These are phyloP conservation scores for Fopius arisanus DNA, from an alignment of 1,140 invertebrate genomes.

Conservation along the genomic window DNA sequence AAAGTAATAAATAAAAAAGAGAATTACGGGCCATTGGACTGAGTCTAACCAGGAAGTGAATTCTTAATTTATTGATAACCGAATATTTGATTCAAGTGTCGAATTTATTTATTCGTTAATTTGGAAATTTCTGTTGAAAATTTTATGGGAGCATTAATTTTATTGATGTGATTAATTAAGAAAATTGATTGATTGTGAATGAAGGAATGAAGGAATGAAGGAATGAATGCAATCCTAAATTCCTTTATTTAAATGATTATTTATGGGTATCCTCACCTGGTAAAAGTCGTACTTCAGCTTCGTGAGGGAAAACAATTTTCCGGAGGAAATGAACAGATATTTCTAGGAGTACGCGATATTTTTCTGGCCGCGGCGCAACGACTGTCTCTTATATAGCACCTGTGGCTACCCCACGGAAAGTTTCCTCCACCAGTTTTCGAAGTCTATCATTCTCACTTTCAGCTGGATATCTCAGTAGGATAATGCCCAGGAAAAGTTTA, in stretches of 20 bases:
- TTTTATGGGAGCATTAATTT: no score
- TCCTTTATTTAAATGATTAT: neutral
- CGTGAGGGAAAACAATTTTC: constrained; percentile 21
- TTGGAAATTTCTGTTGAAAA: no score
- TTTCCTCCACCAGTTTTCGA: constrained; percentile 53
- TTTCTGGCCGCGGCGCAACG: constrained; percentile 54
- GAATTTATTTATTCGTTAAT: no score
- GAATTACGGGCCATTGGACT: no score
- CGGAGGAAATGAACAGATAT: constrained; percentile 42
- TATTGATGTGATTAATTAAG: no score
- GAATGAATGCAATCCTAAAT: no score
- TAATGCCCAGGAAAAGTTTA: constrained; percentile 25
- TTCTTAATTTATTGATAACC: no score
- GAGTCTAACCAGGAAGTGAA: no score
- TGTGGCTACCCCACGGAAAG: constrained; percentile 54
- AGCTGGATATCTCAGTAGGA: neutral
- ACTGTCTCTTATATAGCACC: constrained; percentile 62
- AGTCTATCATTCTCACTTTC: neutral
- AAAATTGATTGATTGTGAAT: no score
- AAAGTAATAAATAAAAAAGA: no score
- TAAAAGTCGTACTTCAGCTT: neutral
- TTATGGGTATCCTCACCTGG: neutral
- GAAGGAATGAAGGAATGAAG: no score
- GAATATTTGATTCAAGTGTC: no score
- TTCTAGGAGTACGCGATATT: constrained; percentile 58